Evolutionary conservation across 2,797 vertebrate species (phyloP).

Genomic region (Oreonectes daqikongensis): DNA sequence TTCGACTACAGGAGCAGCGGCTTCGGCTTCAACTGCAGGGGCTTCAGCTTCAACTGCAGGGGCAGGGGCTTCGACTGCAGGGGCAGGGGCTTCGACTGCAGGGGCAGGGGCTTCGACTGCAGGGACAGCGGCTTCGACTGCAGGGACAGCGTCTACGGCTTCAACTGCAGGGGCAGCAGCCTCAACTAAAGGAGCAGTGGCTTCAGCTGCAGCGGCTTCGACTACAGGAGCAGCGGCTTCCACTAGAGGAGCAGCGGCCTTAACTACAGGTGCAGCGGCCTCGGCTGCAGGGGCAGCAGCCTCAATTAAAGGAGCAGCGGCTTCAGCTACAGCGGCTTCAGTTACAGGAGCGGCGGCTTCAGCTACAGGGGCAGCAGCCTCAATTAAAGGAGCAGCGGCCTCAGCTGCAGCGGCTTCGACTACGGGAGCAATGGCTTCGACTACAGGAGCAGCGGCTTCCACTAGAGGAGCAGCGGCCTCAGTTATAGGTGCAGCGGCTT

Average conservation of each 20-base stretch:
- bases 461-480: constrained; percentile 19
- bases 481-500: background rate
- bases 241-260: background rate
- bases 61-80: background rate
- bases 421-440: constrained; percentile 13
- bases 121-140: background rate
- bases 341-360: background rate
- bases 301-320: background rate
- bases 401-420: background rate
- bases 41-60: background rate
- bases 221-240: background rate
- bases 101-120: constrained; percentile 6
- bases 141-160: background rate
- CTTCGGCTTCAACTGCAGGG: constrained; percentile 11
- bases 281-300: background rate
- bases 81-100: background rate
- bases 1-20: background rate
- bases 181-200: background rate
- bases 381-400: too few relatives aligned
- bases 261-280: background rate
- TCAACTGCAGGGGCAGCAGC: background rate
- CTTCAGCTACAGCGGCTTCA: constrained; percentile 7
- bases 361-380: background rate
- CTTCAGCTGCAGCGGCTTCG: background rate
- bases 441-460: background rate